Percentiles rank a stretch among this genome's conserved stretches.
Evolutionary conservation across 2,113 vertebrate species (phyloP).

Genomic region (Ifrita kowaldi): DNA sequence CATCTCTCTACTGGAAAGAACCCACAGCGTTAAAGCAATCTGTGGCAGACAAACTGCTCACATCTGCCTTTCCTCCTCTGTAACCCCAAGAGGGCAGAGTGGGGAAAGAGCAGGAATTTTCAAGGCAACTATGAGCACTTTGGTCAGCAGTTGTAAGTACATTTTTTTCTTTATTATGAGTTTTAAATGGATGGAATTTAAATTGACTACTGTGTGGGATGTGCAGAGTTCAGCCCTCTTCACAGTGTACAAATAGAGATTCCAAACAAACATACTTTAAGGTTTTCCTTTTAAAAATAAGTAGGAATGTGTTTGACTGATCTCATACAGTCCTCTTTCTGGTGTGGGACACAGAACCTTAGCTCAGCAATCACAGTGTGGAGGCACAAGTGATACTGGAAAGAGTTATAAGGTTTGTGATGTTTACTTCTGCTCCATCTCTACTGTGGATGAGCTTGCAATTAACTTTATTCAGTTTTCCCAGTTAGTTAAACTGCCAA

Average conservation of each 20-base stretch:
- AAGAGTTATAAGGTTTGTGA: not conserved
- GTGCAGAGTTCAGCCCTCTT: not conserved
- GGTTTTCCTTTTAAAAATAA: not conserved
- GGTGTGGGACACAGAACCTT: not conserved
- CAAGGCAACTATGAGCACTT: not conserved
- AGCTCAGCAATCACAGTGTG: not conserved
- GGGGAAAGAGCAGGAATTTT: not conserved
- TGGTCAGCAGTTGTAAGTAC: not conserved
- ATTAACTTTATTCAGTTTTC: not conserved
- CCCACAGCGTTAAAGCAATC: not conserved
- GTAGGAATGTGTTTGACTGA: not conserved
- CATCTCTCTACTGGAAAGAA: not conserved
- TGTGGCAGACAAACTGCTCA: not conserved
- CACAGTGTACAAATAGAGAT: not conserved
- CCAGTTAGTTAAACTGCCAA: not conserved
- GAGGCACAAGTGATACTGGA: not conserved
- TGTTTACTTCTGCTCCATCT: not conserved
- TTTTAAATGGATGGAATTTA: not conserved
- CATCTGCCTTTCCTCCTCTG: not conserved
- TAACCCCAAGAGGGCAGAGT: not conserved
- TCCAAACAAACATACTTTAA: not conserved
- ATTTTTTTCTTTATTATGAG: not conserved
- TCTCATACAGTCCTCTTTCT: not conserved
- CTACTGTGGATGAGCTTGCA: not conserved
- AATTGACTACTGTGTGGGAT: not conserved